Percentiles rank a stretch among this genome's conserved stretches.
Evolutionary conservation across 2,797 vertebrate species (phyloP).

Genomic region (Merluccius polli): DNA sequence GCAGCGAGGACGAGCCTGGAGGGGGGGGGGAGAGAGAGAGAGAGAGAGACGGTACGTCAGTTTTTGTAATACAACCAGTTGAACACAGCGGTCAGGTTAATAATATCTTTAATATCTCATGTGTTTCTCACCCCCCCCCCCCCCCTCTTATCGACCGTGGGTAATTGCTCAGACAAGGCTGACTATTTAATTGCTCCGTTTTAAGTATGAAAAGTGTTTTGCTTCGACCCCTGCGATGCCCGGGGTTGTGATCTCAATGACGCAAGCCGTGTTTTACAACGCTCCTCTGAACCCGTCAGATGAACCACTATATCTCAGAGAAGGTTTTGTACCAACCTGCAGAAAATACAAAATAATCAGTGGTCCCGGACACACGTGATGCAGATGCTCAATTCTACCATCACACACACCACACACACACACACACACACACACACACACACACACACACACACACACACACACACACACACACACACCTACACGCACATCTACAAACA

Average conservation of each 20-base stretch:
- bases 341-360: background rate
- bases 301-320: constrained; percentile 63
- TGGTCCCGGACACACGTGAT: background rate
- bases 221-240: constrained; percentile 61
- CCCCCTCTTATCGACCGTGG: constrained; percentile 41
- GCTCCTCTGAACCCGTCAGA: constrained; percentile 58
- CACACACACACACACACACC: constrained; percentile 10
- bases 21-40: background rate
- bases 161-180: constrained; percentile 52
- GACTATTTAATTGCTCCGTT: constrained; percentile 46
- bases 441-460: background rate
- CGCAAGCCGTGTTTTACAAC: constrained; percentile 71
- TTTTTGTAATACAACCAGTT: constrained; percentile 10
- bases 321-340: constrained; percentile 40
- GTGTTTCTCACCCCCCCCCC: background rate
- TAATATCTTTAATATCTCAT: background rate
- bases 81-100: constrained; percentile 12
- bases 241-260: constrained; percentile 64
- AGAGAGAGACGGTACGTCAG: constrained; percentile 25
- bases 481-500: constrained; percentile 9
- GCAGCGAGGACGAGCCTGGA: constrained; percentile 83
- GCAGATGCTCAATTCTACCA: background rate
- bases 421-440: too few relatives aligned
- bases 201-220: constrained; percentile 65
- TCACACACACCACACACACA: background rate